Base-by-base conservation (phyloP, 37 sponge, comb jelly and placozoan species). In the Theonella swinhoei region DNA sequence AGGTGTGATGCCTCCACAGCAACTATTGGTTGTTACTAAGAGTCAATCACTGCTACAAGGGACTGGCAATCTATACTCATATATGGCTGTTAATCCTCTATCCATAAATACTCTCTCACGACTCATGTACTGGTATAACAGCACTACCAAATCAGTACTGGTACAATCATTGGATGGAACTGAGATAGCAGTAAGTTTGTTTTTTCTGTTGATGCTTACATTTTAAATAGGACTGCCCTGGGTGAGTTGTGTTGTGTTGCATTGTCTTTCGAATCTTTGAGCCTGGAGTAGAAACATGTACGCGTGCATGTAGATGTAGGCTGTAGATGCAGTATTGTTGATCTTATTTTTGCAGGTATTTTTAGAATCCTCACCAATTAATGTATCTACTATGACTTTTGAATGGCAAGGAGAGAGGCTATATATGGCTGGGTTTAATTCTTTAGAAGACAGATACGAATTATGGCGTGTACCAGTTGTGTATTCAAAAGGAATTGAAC, bases 351-450 rank as follows among this genome's bases (percentile, higher is more conserved):
- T 25, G 8, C 39, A 35, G 41, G n/a, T 26, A 1, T 5, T 34
- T 4, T 1, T 69, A 33, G 30, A 35, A 34, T 25, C 29, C 70
- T 31, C 32, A 31, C 70, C 54, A 47, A 47, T 69, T 33, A 69
- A 30, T 26, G 31, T 86, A 9, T 38, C 68, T 0, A 33, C 86
- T 2, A 36, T 86, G 72, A 72, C 86, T 0, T 86, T 39, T 70
- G 79, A 86, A 33, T 86, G 86, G 86, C 42, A 77, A 31, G 86
- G 64, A 39, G 34, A 64, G 64, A 24, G 32, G 0, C 34, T 86
- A 39, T 86, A 86, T n/a, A 41, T 64, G 54, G 54, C 54, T 47
- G 54, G 54, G 14, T 7, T 17, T 7, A 47, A 47, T 47, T 47
- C 14, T 17, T 17, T 14, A 17, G 14, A 7, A 7, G 14, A 47